Base-by-base conservation (phyloP, 2,797 vertebrate species). In the Tadarida brasiliensis region DNA sequence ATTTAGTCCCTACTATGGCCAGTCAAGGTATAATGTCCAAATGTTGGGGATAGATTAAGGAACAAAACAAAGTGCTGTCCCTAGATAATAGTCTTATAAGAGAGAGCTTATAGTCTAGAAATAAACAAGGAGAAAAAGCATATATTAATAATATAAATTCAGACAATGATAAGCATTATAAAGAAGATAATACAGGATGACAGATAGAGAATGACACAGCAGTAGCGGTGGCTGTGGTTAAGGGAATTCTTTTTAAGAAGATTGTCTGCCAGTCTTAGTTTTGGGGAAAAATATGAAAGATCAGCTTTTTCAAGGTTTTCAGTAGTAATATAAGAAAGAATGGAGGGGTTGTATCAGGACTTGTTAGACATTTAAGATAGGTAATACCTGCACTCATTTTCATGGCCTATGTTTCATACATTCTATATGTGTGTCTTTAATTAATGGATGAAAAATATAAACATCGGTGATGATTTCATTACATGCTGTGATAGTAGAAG, bases 361-460 rank as follows among this genome's bases (percentile, higher is more conserved):
- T n/a, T 80, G n/a, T 4, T 77, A 81, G 39, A 49, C 15, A 35
- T 20, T 91, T 65, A 88, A 74, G 35, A 84, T 70, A 26, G 26
- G n/a, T 47, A 78, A 74, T 30, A 73, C 2, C 19, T 84, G 49
- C 7, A 81, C 15, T 92, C 56, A 93, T 92, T 92, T 90, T 89
- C 47, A 65, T 80, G 78, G 3, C 4, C 35, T 81, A 1, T 20
- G 5, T 73, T 93, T 92, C 16, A 49, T 84, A 76, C 51, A 2
- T 92, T 94, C 28, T 91, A 16, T 68, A 0, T 87, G 7, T 61
- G 6, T 84, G 26, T 39, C n/a, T 28, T 88, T 94, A 94, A 73
- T 61, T 63, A 70, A 87, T n/a, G 16, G 7, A n/a, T 93, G 16
- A 90, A 78, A 90, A 92, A 63, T 56, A 24, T n/a, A 22, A 94